Evolutionary conservation across 2,113 vertebrate genomes (phyloP).

Genomic region (Saimiri boliviensis): DNA sequence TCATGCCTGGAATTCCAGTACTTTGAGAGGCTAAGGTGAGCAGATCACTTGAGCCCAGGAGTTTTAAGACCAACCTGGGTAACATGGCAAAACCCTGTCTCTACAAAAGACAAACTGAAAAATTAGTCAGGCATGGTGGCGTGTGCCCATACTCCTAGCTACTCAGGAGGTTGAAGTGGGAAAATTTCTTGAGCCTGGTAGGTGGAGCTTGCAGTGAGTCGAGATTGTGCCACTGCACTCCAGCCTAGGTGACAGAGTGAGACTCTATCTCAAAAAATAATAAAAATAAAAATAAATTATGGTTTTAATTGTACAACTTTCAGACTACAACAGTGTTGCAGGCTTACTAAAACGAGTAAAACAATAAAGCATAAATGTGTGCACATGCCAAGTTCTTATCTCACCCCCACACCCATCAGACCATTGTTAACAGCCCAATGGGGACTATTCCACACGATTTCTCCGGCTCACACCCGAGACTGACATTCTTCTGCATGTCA

Average conservation of each 20-base stretch:
- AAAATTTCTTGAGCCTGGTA: too few species aligned
- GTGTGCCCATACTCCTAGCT: too few species aligned
- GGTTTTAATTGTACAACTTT: background rate
- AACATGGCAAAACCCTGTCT: too few species aligned
- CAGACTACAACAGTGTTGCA: background rate
- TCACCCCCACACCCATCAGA: background rate
- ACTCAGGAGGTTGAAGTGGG: too few species aligned
- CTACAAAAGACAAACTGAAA: too few species aligned
- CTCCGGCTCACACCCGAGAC: too few species aligned
- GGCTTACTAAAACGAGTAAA: background rate
- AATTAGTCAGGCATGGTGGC: too few species aligned
- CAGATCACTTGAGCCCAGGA: background rate
- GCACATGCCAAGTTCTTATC: too few species aligned
- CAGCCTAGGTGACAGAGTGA: background rate
- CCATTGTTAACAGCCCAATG: fast-evolving
- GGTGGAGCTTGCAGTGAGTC: background rate
- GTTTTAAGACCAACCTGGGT: background rate
- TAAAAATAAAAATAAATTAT: background rate
- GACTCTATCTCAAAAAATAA: background rate
- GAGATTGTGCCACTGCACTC: background rate
- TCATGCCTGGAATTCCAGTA: background rate
- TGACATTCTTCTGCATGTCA: too few species aligned
- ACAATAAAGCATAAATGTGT: background rate
- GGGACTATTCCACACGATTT: background rate
- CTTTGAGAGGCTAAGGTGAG: background rate